These are phyloP conservation scores for Anniella stebbinsi DNA, from an alignment of 2,797 vertebrate species.

Conservation along the genomic window DNA sequence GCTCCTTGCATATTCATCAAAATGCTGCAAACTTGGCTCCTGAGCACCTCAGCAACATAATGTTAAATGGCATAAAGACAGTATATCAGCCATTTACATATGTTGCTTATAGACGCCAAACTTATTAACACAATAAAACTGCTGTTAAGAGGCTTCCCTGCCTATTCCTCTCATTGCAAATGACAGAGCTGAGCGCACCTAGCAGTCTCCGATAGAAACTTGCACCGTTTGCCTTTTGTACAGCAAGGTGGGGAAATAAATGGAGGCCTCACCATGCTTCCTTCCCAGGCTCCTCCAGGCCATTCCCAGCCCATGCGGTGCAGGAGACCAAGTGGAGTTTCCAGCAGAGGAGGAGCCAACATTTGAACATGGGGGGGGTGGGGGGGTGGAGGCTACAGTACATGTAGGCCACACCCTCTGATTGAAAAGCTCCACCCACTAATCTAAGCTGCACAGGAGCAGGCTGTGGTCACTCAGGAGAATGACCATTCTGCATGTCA, in stretches of 20 bases:
- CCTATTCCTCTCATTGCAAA: conserved; percentile 66
- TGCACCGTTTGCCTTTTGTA: conserved; percentile 55
- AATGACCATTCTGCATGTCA: background rate
- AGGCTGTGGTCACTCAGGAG: background rate
- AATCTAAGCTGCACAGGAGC: background rate
- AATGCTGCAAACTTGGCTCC: conserved; percentile 73
- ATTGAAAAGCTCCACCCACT: background rate
- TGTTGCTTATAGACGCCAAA: conserved; percentile 78
- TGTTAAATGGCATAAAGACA: conserved; percentile 73
- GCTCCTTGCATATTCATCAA: conserved; percentile 59
- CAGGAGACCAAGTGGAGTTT: background rate
- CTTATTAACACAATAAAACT: conserved; percentile 74
- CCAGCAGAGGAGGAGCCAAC: background rate
- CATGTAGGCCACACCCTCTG: background rate
- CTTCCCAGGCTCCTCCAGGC: conserved; percentile 28
- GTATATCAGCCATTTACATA: conserved; percentile 74
- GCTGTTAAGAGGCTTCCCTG: conserved; percentile 70
- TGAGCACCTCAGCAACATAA: conserved; percentile 69
- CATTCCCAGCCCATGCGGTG: background rate
- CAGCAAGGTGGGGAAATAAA: conserved; percentile 53
- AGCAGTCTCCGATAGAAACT: conserved; percentile 56
- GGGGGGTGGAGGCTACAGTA: background rate
- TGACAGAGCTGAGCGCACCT: conserved; percentile 71
- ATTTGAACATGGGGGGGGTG: background rate
- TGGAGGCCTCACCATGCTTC: conserved; percentile 1